Evolutionary conservation across 2,797 vertebrate species (phyloP), one percentile per base, ranked within the genome.

Genomic region (Pipistrellus pygmaeus): DNA sequence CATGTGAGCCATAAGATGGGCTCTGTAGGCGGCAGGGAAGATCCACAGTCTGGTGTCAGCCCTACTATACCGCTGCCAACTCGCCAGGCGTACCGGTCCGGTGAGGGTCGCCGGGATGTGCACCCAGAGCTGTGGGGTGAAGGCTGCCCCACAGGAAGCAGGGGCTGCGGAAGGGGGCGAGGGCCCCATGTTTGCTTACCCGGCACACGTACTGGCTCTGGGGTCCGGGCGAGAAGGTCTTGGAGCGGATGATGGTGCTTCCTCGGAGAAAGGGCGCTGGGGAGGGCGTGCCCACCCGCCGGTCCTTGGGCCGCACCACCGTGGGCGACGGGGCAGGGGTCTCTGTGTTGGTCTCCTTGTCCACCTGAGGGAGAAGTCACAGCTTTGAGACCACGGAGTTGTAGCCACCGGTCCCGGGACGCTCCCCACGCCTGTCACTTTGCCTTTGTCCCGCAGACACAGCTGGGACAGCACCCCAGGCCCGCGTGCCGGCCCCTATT

Each of bases 121-220:
- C 1, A 25, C 17, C 41, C 48, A 35, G 77, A 27, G 10, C 38
- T 0, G 2, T 0, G 20, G 71, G 60, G 64, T 20, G 15, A 35
- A 25, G 15, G 20, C 6, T 8, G 14, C 13, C 8, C 17, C 0
- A 0, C 0, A 18, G n/a, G 78, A 66, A 72, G 76, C 4, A 2
- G 11, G 35, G 3, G 18, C 11, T n/a, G 35, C 8, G 48, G 38
- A 6, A 30, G 32, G 21, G n/a, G 46, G 13, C 64, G 4, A 4
- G 53, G 0, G 18, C 15, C 4, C 0, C 0, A 0, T 0, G 0
- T 77, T 87, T 92, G 91, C 98, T 98, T 98, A 99, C 99, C 99
- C 99, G 98, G 98, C 99, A 99, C 97, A 99, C 99, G 30, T 99
- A 99, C 95, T 99, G 99, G 98, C 99, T 99, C 97, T 99, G 99